Percentiles rank a stretch among this genome's conserved stretches.
These are phyloP conservation scores for Stenodera caucasica DNA, from an alignment of 2,888 invertebrate species.

Conservation along the genomic window DNA sequence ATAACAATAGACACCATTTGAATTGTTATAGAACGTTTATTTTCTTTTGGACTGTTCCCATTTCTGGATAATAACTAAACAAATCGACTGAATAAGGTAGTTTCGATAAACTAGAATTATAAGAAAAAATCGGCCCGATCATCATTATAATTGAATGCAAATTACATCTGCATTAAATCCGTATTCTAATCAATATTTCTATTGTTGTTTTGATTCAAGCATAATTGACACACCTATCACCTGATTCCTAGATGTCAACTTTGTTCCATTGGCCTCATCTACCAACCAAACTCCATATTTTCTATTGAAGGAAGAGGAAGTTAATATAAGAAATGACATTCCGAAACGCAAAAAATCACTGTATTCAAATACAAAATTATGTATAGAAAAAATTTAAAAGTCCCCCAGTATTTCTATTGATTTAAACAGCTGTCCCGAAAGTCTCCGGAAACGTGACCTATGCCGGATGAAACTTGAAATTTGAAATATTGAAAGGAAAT, in stretches of 20 bases:
- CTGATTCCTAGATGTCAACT: slow-evolving; percentile 1
- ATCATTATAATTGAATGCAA: slow-evolving; percentile 7
- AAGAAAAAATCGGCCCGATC: not conserved
- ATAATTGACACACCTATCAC: slow-evolving; percentile 7
- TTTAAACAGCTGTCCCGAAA: slow-evolving; percentile 1
- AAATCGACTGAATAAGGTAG: slow-evolving; percentile 44
- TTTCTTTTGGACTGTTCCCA: slow-evolving; percentile 26
- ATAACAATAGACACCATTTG: slow-evolving; percentile 43
- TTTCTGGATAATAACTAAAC: not conserved
- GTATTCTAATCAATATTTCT: not conserved
- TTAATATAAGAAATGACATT: not conserved
- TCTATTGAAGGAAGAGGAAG: too few species aligned
- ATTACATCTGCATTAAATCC: not conserved
- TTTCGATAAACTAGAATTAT: not conserved
- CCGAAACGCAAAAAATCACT: not conserved
- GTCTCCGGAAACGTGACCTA: slow-evolving; percentile 2
- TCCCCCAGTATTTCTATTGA: not conserved
- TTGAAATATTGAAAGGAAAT: slow-evolving; percentile 7
- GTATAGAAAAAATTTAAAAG: not conserved
- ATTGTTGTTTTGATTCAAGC: not conserved
- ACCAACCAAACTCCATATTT: not conserved
- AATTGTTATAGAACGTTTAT: slow-evolving; percentile 41
- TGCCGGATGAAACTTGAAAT: slow-evolving; percentile 3
- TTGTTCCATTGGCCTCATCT: not conserved
- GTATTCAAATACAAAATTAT: too few species aligned